These are phyloP conservation scores for Brachyrhaphis roseni DNA, from an alignment of 2,797 vertebrate genomes.

Conservation along the genomic window DNA sequence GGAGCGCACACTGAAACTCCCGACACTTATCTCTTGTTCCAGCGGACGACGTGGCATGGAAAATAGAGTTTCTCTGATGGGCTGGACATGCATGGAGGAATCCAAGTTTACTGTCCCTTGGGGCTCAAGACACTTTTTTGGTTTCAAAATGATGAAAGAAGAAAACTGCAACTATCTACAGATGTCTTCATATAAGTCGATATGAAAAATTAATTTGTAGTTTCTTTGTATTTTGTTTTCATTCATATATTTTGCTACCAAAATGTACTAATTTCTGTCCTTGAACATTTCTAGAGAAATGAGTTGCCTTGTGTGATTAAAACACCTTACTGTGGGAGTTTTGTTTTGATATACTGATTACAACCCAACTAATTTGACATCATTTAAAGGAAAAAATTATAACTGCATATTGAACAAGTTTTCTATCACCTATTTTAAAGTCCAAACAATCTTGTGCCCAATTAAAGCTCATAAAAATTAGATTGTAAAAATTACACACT, in stretches of 20 bases:
- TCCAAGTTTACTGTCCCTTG: slow-evolving; percentile 67
- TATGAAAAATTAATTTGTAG: background rate
- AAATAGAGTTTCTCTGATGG: slow-evolving; percentile 72
- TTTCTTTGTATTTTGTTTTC: background rate
- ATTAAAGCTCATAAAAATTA: background rate
- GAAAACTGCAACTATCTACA: slow-evolving; percentile 19
- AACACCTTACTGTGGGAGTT: background rate
- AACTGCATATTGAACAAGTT: background rate
- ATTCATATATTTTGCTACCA: background rate
- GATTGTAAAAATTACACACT: background rate
- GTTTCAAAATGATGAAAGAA: slow-evolving; percentile 26
- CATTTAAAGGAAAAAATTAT: background rate
- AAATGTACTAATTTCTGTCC: background rate
- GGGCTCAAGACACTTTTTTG: slow-evolving; percentile 72
- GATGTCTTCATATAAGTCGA: background rate
- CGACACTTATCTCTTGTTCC: slow-evolving; percentile 71
- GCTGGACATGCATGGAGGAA: slow-evolving; percentile 47
- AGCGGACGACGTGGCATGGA: slow-evolving; percentile 46
- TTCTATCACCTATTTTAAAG: background rate
- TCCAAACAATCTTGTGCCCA: background rate
- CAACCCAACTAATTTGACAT: background rate
- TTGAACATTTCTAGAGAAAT: background rate
- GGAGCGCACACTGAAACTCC: slow-evolving; percentile 49
- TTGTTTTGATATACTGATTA: background rate
- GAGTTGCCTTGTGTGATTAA: background rate